Evolutionary conservation across 2,113 vertebrate species (phyloP), one percentile per base, ranked within the genome.

Genomic region (Cinclus cinclus): DNA sequence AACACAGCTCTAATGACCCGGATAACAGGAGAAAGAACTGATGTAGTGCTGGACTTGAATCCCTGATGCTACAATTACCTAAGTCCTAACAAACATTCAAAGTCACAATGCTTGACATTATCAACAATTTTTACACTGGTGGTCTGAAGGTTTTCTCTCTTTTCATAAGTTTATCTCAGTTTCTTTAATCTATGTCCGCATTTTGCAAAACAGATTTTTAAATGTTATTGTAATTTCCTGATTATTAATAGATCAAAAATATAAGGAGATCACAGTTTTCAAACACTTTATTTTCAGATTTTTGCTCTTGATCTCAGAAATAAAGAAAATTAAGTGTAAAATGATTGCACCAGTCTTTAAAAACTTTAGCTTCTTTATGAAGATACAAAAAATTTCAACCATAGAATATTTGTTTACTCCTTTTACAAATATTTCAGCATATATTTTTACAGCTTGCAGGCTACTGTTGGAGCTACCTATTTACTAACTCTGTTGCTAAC

Each of bases 1-100:
- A 85, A 10, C 11, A 10, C 15, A 58, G 16, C 4, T 77, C 13
- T 76, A 77, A 73, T 1, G 3, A 73, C 21, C 10, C 0, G 0
- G 47, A 14, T 55, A 62, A 53, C 18, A 62, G 18, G 19, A 27
- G 41, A 67, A 76, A 79, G 9, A 49, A 71, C 3, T 58, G 7
- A 41, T 8, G 5, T 39, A 37, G 11, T 35, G 1, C 10, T 50
- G 33, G 31, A 50, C 37, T 60, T 39, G 27, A 58, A 68, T 39
- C 23, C 6, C 21, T 53, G 33, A 83, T 74, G 13, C 22, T 42
- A 33, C 13, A 1, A 9, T 41, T 25, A 24, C 5, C 0, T 41
- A 65, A 70, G 7, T 56, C 11, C 42, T 55, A 30, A 63, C 9
- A 77, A 83, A 91, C 13, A 42, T 80, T 82, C 18, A 42, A 52